Conservation (phyloP, 23 tunicate species). For the Ascidia mentula region DNA sequence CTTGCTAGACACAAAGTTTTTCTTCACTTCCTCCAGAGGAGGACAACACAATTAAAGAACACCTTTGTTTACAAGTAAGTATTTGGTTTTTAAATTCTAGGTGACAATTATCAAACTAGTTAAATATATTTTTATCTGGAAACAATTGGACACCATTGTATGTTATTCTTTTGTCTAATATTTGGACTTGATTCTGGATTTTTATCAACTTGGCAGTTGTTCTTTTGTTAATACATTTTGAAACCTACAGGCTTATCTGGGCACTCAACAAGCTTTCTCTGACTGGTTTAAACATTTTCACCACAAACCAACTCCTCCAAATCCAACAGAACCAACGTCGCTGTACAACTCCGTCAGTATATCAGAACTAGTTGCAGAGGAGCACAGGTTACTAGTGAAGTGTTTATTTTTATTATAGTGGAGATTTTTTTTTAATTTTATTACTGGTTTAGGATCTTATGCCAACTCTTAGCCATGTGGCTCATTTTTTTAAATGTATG, state of each 20-base stretch:
- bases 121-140: no score
- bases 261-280: conserved; percentile 59
- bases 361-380: conserved; percentile 71
- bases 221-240: no score
- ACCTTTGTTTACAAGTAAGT: conserved; percentile 68
- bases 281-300: conserved; percentile 90
- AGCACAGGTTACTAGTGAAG: conserved; percentile 42
- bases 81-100: no score
- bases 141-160: no score
- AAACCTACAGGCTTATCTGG: conserved; percentile 63
- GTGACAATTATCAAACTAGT: no score
- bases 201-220: no score
- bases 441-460: not conserved
- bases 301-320: conserved; percentile 41
- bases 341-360: conserved; percentile 41
- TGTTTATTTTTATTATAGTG: not conserved
- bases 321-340: conserved; percentile 25
- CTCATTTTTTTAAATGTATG: not conserved
- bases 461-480: not conserved
- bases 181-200: not conserved
- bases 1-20: conserved; percentile 37
- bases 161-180: no score
- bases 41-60: conserved; percentile 81
- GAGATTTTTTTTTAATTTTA: not conserved
- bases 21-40: conserved; percentile 49